Evolutionary conservation across 2,888 invertebrate species (phyloP).

Genomic region (Pterobdella sp.): DNA sequence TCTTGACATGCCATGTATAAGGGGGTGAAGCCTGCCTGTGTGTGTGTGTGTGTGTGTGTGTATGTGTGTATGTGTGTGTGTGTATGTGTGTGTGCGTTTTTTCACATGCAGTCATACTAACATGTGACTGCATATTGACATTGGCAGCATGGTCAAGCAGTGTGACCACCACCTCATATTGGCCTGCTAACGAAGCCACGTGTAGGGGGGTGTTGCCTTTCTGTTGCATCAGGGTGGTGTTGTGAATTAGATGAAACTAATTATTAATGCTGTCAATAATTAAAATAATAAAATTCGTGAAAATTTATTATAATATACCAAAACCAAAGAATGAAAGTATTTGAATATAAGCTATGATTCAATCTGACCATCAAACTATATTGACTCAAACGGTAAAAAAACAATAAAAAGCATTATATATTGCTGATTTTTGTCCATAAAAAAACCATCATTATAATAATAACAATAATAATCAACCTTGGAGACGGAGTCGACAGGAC

Average conservation of each 20-base stretch:
- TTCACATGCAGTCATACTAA: conserved; percentile 35
- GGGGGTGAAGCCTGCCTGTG: conserved; percentile 86
- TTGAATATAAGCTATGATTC: too few relatives aligned
- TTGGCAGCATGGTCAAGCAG: conserved; percentile 88
- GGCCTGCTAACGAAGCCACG: conserved; percentile 93
- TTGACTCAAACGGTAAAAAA: too few relatives aligned
- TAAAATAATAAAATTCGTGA: too few relatives aligned
- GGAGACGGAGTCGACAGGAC: conserved; percentile 79
- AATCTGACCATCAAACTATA: too few relatives aligned
- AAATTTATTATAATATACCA: too few relatives aligned
- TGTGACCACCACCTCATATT: conserved; percentile 87
- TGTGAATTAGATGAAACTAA: too few relatives aligned
- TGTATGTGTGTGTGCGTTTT: background rate
- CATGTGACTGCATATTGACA: conserved; percentile 93
- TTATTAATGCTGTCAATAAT: too few relatives aligned
- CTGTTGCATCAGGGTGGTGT: too few relatives aligned
- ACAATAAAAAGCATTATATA: too few relatives aligned
- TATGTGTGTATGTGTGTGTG: background rate
- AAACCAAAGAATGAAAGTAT: too few relatives aligned
- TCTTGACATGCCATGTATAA: conserved; percentile 92
- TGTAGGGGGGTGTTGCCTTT: conserved; percentile 73
- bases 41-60: background rate
- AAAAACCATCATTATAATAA: background rate
- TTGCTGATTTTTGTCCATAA: background rate
- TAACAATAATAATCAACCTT: conserved; percentile 53